Conservation (phyloP, 2,888 invertebrate genomes). For the Adelphocoris suturalis region DNA sequence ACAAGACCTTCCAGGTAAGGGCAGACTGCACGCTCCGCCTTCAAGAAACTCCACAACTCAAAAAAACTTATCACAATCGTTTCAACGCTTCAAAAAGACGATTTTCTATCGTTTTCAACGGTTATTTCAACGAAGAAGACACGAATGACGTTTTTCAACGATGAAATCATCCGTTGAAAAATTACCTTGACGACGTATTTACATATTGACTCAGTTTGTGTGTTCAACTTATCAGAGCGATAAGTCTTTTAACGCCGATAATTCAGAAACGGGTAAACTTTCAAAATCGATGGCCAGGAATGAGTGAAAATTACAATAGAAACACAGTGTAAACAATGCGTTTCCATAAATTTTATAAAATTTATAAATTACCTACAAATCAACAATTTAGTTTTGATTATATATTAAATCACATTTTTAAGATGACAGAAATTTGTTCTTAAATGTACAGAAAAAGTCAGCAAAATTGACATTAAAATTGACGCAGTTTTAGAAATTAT, state of each 20-base stretch:
- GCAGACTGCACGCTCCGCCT: not conserved
- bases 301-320: not conserved
- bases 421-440: too few species aligned
- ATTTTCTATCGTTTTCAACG: not conserved
- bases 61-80: too few species aligned
- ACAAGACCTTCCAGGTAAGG: constrained; percentile 26
- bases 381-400: too few species aligned
- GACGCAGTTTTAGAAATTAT: too few species aligned
- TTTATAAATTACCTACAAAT: too few species aligned
- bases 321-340: too few species aligned
- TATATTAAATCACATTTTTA: too few species aligned
- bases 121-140: not conserved
- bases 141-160: not conserved
- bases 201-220: not conserved
- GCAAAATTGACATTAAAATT: too few species aligned
- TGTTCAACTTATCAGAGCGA: constrained; percentile 51
- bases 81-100: not conserved
- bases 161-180: not conserved
- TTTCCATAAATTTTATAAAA: too few species aligned
- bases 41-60: not conserved
- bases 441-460: too few species aligned
- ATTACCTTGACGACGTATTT: constrained; percentile 8
- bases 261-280: too few species aligned
- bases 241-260: not conserved
- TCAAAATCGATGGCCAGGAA: not conserved